Evolutionary conservation across 1,140 invertebrate genomes (phyloP).

Genomic region (Anastatus disparis): DNA sequence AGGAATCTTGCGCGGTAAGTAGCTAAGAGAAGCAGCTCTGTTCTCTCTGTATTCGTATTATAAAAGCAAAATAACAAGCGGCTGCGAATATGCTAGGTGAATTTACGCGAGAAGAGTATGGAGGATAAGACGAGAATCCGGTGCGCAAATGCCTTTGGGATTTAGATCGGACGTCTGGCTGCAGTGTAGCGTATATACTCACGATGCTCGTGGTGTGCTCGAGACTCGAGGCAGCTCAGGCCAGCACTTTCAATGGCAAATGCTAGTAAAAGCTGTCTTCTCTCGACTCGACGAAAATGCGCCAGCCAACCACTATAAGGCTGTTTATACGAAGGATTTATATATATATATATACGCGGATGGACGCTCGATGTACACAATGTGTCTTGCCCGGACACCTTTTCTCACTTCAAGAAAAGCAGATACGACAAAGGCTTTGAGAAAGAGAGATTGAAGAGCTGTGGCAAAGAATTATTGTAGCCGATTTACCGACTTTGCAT

Average conservation of each 20-base stretch:
- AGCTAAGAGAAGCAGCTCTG: too few species aligned
- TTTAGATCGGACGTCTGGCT: slow-evolving; percentile 26
- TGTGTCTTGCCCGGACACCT: background rate
- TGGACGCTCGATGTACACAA: background rate
- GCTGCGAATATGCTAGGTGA: background rate
- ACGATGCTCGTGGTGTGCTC: too few species aligned
- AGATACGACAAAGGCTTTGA: background rate
- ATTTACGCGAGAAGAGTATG: too few species aligned
- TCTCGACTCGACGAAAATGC: background rate
- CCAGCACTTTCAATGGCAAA: background rate
- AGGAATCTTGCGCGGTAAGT: background rate
- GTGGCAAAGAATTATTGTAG: slow-evolving; percentile 7
- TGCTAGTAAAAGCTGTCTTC: background rate
- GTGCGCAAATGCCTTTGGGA: slow-evolving; percentile 52
- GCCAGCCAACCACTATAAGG: too few species aligned
- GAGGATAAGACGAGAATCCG: slow-evolving; percentile 53
- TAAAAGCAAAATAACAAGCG: slow-evolving; percentile 12
- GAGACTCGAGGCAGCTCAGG: too few species aligned
- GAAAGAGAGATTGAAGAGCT: background rate
- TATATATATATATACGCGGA: too few species aligned
- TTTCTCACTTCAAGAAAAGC: background rate
- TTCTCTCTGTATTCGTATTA: background rate
- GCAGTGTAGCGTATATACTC: too few species aligned
- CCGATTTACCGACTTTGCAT: background rate
- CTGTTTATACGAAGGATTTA: background rate